Conservation (phyloP, 2,888 invertebrate genomes). For the Dryococelus australis region DNA sequence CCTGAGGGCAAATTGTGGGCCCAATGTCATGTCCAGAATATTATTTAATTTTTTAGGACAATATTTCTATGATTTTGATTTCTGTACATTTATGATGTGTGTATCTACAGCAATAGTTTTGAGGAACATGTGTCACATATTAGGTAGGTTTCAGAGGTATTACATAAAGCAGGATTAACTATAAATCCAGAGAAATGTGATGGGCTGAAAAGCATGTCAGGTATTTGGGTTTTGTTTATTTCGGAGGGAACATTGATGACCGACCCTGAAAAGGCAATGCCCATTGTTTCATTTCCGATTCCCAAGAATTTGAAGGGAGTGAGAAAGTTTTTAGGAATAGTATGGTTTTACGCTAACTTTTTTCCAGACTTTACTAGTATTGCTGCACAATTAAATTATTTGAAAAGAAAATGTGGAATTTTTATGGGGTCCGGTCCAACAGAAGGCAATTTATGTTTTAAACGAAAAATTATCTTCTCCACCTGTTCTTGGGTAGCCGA, state of each 20-base stretch:
- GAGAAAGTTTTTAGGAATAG: neutral
- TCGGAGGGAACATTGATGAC: neutral
- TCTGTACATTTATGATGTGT: too few species aligned
- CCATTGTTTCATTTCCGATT: neutral
- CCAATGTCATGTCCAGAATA: neutral
- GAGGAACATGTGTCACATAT: too few species aligned
- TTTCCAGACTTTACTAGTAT: neutral
- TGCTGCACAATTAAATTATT: neutral
- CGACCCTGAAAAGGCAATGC: neutral
- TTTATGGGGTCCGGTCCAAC: neutral
- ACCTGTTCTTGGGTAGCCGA: neutral
- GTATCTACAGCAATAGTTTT: too few species aligned
- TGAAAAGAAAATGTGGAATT: neutral
- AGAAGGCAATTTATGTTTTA: neutral
- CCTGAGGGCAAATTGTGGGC: neutral
- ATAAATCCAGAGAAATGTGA: neutral
- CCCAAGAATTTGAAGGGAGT: neutral
- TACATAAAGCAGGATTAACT: too few species aligned
- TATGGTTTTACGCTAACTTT: neutral
- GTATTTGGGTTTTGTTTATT: neutral
- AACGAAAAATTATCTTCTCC: neutral
- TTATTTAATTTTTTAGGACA: neutral
- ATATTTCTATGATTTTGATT: too few species aligned
- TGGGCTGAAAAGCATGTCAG: neutral
- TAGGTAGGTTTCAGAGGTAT: too few species aligned